These are phyloP conservation scores for Oithona nana DNA, from an alignment of 2,888 invertebrate genomes.

Conservation along the genomic window DNA sequence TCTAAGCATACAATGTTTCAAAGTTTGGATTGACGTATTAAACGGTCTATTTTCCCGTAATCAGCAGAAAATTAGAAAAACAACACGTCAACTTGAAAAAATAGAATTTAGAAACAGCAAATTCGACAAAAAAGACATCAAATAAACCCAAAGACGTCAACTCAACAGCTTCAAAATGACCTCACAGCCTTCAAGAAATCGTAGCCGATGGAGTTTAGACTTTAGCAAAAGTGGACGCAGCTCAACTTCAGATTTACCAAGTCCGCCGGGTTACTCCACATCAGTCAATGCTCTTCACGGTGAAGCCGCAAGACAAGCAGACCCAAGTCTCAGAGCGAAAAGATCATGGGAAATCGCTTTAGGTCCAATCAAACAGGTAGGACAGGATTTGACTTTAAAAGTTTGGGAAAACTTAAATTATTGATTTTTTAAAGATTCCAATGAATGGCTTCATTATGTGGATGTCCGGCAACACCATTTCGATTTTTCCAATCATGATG, in stretches of 20 bases:
- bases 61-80: too few species aligned
- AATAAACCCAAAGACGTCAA: too few species aligned
- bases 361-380: constrained; percentile 77
- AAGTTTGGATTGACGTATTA: too few species aligned
- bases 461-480: constrained; percentile 98
- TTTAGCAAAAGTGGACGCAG: background rate
- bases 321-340: constrained; percentile 67
- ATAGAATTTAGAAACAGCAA: too few species aligned
- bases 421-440: constrained; percentile 37
- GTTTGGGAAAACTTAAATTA: background rate
- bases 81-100: too few species aligned
- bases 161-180: background rate
- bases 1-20: too few species aligned
- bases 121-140: too few species aligned
- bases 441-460: constrained; percentile 99
- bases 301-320: constrained; percentile 42
- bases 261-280: constrained; percentile 23
- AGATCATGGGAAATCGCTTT: constrained; percentile 92
- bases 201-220: background rate
- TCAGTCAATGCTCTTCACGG: constrained; percentile 21
- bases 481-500: constrained; percentile 99
- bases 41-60: too few species aligned
- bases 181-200: background rate
- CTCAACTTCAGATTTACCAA: constrained; percentile 20
- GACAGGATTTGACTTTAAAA: background rate